Base-by-base conservation (phyloP, 2,888 invertebrate species). In the Chloroclysta siterata region DNA sequence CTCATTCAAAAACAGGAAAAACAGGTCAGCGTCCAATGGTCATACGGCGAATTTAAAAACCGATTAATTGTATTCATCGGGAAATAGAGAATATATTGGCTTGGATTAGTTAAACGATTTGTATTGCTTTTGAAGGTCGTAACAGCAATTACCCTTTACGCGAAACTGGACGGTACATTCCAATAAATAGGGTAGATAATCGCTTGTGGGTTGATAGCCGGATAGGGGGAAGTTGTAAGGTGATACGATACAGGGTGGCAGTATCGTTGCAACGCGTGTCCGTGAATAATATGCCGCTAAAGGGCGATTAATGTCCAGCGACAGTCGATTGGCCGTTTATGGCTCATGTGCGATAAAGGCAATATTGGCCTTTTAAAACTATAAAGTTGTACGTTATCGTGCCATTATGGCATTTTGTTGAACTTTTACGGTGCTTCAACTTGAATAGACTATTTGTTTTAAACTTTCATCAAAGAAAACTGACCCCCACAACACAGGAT, bases 261-360 rank as follows among this genome's bases (percentile, higher is more conserved):
- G 84, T 80, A 82, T 80, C 82, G 80, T 74, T 85, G 90, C 89
- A 87, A 87, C 87, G 89, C 93, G 90, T 93, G 92, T 80, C 87
- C 78, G 85, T 91, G 93, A 93, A 93, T 93, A 93, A 93, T 92
- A 88, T 82, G 85, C 85, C 89, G 86, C 87, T 85, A 89, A 90
- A 87, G 87, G 87, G 80, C 91, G 91, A 91, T 93, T 92, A 92
- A 90, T 86, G 88, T 84, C 87, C 84, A 80, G 79, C 80, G 78
- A 81, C 80, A 78, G 73, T 75, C 78, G 81, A 86, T 84, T 81
- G 79, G 75, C 75, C 78, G 79, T 83, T 88, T 81, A 79, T 77
- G 69, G 73, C 74, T 73, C 76, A 73, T 70, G 59, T 73, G 69
- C 74, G 74, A 77, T 73, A 74, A 73, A 75, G 71, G 65, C 68